Conservation (phyloP, 2,797 vertebrate genomes). For the Paramormyrops hopkinsi region DNA sequence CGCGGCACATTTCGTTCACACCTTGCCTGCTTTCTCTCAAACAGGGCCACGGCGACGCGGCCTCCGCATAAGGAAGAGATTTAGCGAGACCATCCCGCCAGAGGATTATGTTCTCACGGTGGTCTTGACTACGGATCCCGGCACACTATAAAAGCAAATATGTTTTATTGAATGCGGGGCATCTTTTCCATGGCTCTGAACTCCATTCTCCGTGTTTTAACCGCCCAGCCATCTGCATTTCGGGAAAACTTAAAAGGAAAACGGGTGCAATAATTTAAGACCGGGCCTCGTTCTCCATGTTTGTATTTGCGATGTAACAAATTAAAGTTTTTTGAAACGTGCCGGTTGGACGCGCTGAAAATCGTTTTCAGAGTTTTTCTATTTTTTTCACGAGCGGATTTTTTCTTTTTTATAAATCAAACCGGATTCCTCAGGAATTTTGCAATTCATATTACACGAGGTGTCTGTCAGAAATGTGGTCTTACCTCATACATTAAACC, state of each 20-base stretch:
- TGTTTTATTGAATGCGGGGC: constrained; percentile 59
- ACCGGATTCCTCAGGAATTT: constrained; percentile 10
- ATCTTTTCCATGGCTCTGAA: constrained; percentile 36
- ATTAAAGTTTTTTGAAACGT: not conserved
- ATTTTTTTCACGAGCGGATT: not conserved
- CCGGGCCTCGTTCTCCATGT: not conserved
- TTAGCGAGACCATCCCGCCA: constrained; percentile 58
- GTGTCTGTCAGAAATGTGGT: not conserved
- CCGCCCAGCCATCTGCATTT: not conserved
- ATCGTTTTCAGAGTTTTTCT: not conserved
- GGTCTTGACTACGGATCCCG: constrained; percentile 44
- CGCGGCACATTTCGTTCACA: constrained; percentile 39
- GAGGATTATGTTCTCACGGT: constrained; percentile 56
- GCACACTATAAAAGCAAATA: constrained; percentile 58
- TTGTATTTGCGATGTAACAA: not conserved
- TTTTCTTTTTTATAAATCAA: not conserved
- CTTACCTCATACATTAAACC: not conserved
- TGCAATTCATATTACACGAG: constrained; percentile 5
- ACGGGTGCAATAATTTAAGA: not conserved
- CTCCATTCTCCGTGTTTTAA: not conserved
- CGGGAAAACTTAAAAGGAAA: not conserved
- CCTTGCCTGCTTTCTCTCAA: constrained; percentile 22
- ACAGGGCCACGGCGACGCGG: not conserved
- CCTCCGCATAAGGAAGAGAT: constrained; percentile 61
- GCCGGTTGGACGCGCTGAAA: not conserved